Base-by-base conservation (phyloP, 2,797 vertebrate species). In the Tragopan temminckii region DNA sequence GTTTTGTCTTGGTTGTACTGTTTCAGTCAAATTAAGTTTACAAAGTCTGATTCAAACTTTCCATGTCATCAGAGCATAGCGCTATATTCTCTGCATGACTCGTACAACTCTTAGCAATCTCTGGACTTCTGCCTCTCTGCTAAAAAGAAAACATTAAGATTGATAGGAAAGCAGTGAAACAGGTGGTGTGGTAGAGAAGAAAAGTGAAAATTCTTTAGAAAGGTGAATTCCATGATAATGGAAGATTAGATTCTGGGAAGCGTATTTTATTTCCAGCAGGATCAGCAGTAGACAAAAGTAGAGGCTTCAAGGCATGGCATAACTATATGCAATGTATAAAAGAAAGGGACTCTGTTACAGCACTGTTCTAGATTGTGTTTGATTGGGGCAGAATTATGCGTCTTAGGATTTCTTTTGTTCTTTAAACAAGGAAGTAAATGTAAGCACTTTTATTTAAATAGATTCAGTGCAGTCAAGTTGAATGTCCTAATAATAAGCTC, bases 241-340 rank as follows among this genome's bases (percentile, higher is more conserved):
- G 35, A 38, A 64, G 25, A 18, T 59, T 4, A 7, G 29, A 5
- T 27, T 10, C 74, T n/a, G 35, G 35, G 27, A 43, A 11, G 4
- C 3, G 1, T 23, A 2, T 6, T 31, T 29, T 19, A 1, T 48
- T 24, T 13, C 29, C 55, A 24, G 25, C 31, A 64, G 80, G 31
- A 5, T 68, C 36, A 29, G 21, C 1, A 2, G 33, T 13, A 36
- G 55, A 9, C 20, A 12, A 8, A 42, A 16, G 5, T 1, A 23
- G 66, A 36, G 36, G 9, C 61, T 69, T 53, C 35, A 25, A 23
- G n/a, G 16, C 55, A 7, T 19, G 43, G 42, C n/a, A 55, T 4
- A 2, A 33, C 27, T 43, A 25, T 6, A 43, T 42, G 5, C 19
- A 27, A n/a, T 48, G 24, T 8, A 33, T 66, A 7, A 70, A 52